Evolutionary conservation across 35 echinoderm and acorn worm species (phyloP).

Genomic region (Strongylocentrotus purpuratus): DNA sequence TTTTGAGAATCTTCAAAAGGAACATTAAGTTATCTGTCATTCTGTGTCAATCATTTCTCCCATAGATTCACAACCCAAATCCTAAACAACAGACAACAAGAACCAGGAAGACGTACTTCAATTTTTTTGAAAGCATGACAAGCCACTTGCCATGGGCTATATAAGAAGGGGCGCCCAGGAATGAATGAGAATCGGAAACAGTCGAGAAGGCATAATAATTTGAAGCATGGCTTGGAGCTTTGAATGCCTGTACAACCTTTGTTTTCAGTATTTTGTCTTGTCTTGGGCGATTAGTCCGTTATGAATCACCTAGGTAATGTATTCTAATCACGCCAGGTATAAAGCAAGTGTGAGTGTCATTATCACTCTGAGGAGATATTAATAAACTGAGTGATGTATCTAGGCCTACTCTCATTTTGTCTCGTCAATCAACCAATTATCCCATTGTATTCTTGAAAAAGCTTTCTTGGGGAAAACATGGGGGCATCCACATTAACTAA

Average conservation of each 20-base stretch:
- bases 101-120: neutral
- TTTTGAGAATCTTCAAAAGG: neutral
- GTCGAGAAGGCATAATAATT: neutral
- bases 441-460: neutral
- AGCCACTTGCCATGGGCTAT: neutral
- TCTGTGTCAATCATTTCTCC: neutral
- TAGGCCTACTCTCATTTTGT: neutral
- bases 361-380: neutral
- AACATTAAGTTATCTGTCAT: neutral
- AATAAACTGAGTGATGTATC: neutral
- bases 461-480: neutral
- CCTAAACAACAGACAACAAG: neutral
- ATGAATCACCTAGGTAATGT: constrained; percentile 1
- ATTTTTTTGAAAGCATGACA: neutral
- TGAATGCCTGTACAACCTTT: neutral
- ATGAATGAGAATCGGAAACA: neutral
- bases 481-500: neutral
- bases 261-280: neutral
- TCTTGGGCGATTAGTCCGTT: neutral
- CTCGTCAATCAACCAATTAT: neutral
- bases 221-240: constrained; percentile 15
- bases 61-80: neutral
- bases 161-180: neutral
- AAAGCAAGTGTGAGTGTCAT: neutral
- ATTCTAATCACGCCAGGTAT: neutral